Evolutionary conservation across 2,113 vertebrate species (phyloP), one percentile per base, ranked within the genome.

Genomic region (Recurvirostra avosetta): DNA sequence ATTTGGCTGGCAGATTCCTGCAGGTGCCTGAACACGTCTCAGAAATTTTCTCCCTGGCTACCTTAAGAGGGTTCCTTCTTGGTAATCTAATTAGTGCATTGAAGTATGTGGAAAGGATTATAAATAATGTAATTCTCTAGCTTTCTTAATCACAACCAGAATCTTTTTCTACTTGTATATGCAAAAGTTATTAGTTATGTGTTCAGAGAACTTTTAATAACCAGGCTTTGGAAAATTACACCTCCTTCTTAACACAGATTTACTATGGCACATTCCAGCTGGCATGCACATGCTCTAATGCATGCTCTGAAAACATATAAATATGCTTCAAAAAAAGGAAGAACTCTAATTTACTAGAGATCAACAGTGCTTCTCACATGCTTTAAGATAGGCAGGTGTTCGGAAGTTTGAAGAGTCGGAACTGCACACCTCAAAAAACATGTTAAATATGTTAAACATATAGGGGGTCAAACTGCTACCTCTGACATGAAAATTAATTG

Each of bases 1-100:
- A 16, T 67, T 90, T 94, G 88, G 83, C 86, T 81, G 65, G 66
- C 27, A 92, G 76, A 90, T 55, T 92, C 45, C 68, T 95, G 70
- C 91, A 96, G 95, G 91, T 95, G 86, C 88, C 66, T 87, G 53
- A 87, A 85, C 27, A 75, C 43, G 40, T 41, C 61, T 87, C 66
- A 89, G 53, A 74, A 85, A 72, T 10, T 55, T 91, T 97, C 68
- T 71, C 75, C 17, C 38, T 52, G 70, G 47, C 47, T 78, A 85
- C 52, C 11, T 68, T 79, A 82, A 41, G 40, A 89, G 8, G 7
- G 49, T 25, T 93, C 18, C 59, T 94, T 68, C 56, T 81, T 30
- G 34, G 36, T 82, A 79, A 91, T 91, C 67, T 62, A 85, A 87
- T 92, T 82, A 87, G 55, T 45, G 50, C 45, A n/a, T 3, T 45